Conservation (phyloP, 23 tunicate species). For the Halocynthia aurantium region DNA sequence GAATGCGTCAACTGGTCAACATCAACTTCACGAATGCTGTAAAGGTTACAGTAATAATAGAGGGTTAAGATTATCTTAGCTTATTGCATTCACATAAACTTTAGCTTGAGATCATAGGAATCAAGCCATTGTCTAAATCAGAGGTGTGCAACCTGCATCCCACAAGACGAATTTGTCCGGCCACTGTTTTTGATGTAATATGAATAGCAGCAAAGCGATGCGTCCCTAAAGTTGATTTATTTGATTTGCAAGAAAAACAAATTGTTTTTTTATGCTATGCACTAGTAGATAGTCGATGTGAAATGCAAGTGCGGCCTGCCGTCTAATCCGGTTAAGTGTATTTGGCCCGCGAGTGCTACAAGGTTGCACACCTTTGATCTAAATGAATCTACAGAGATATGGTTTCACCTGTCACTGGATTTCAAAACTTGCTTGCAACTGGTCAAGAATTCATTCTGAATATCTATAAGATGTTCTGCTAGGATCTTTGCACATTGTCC, state of each 20-base stretch:
- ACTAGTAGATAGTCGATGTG: no score
- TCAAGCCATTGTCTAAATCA: background rate
- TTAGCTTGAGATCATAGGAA: background rate
- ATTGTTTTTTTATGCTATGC: no score
- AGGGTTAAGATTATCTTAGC: no score
- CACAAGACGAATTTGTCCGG: background rate
- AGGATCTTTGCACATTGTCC: constrained; percentile 68
- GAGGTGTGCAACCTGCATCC: constrained; percentile 1
- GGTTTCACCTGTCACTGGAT: constrained; percentile 5
- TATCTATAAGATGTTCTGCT: constrained; percentile 44
- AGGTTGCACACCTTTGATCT: background rate
- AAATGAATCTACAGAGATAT: background rate
- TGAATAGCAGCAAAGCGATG: background rate
- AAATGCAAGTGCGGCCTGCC: no score
- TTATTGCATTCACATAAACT: no score
- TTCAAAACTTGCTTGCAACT: constrained; percentile 29
- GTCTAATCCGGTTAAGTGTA: no score
- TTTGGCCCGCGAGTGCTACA: background rate
- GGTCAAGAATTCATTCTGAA: constrained; percentile 44
- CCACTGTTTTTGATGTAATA: background rate
- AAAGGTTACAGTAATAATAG: background rate
- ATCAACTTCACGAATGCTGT: constrained; percentile 19
- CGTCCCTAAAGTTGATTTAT: background rate
- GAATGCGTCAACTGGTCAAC: background rate
- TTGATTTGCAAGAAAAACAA: no score